A percentile compares a stretch with the other conserved stretches of the same genome.
These are phyloP conservation scores for Clupea harengus DNA, from an alignment of 2,113 vertebrate species.

Conservation along the genomic window DNA sequence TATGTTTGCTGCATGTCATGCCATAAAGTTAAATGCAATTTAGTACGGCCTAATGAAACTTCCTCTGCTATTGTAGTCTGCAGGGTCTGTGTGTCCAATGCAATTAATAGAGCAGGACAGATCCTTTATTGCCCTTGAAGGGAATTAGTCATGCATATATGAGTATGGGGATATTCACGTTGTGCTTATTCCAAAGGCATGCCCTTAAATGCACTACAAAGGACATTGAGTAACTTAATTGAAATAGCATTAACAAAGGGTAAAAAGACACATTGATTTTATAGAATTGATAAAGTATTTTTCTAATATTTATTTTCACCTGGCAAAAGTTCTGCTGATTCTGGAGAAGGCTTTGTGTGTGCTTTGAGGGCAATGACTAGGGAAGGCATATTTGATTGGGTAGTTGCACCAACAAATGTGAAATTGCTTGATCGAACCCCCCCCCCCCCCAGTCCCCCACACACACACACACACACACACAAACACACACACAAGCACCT, in stretches of 20 bases:
- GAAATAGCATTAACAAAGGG: background rate
- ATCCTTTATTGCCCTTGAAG: constrained; percentile 35
- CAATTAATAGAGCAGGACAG: constrained; percentile 51
- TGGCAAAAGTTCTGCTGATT: background rate
- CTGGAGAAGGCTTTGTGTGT: background rate
- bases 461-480: no score
- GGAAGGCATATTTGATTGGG: background rate
- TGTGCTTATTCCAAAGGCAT: constrained; percentile 4
- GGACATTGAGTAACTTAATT: background rate
- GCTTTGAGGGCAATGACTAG: background rate
- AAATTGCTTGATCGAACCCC: background rate
- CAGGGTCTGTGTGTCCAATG: constrained; percentile 46
- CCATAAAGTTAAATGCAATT: constrained; percentile 37
- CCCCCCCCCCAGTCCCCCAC: no score
- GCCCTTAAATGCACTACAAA: background rate
- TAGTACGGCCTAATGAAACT: constrained; percentile 43
- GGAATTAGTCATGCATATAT: constrained; percentile 48
- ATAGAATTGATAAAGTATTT: background rate
- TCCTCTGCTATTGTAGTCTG: constrained; percentile 37
- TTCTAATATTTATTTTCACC: background rate
- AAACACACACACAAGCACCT: background rate
- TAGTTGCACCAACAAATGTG: background rate
- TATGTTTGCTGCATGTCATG: background rate
- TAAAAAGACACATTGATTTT: background rate
- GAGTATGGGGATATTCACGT: constrained; percentile 14